Conservation (phyloP, 2,113 vertebrate species). For the Rhabdornis inornatus region DNA sequence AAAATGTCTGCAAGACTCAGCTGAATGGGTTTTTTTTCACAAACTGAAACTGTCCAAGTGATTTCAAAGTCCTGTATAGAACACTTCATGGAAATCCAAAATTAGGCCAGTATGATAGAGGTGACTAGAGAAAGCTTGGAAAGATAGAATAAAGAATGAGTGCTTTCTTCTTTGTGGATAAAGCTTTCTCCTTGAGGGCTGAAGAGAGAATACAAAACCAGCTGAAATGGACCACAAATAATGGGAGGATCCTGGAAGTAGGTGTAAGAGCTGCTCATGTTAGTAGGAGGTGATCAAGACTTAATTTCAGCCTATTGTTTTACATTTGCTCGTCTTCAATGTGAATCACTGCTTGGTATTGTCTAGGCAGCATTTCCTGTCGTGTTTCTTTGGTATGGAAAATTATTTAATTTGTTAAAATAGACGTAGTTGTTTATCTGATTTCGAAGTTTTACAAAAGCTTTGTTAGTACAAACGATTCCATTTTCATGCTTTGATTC, state of each 20-base stretch:
- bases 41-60: neutral
- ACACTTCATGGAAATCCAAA: neutral
- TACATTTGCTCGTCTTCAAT: neutral
- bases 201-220: neutral
- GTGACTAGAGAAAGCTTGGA: neutral
- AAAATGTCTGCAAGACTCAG: neutral
- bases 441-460: neutral
- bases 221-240: neutral
- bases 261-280: neutral
- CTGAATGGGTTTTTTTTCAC: neutral
- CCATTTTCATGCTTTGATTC: neutral
- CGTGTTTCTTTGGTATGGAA: neutral
- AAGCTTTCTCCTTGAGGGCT: neutral
- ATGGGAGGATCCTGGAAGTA: rapidly evolving
- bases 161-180: neutral
- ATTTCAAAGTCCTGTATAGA: neutral
- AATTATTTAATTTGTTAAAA: neutral
- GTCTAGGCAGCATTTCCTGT: neutral
- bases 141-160: neutral
- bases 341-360: neutral
- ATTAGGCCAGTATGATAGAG: rapidly evolving
- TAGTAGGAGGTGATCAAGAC: neutral
- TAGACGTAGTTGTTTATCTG: neutral
- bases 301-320: neutral
- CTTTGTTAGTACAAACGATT: neutral